A percentile compares a stretch with the other conserved stretches of the same genome.
These are phyloP conservation scores for Calliopum simillimum DNA, from an alignment of 2,888 invertebrate genomes.

Conservation along the genomic window DNA sequence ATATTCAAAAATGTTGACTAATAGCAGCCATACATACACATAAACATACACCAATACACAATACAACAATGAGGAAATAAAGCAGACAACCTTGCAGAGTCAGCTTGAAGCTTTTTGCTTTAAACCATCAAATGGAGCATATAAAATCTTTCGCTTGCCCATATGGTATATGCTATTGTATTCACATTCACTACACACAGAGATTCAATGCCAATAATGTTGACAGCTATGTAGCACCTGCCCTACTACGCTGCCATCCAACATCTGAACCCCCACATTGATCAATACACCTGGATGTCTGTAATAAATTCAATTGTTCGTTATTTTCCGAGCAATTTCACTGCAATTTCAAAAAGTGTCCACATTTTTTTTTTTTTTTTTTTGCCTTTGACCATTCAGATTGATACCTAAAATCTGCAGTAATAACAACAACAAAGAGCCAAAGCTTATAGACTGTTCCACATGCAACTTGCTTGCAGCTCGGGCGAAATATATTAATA, in stretches of 20 bases:
- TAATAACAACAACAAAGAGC: not conserved
- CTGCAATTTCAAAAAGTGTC: slow-evolving; percentile 11
- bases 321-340: slow-evolving; percentile 32
- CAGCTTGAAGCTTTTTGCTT: too few relatives aligned
- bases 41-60: not conserved
- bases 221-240: not conserved
- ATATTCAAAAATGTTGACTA: not conserved
- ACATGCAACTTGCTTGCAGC: too few relatives aligned
- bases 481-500: too few relatives aligned
- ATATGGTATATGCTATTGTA: too few relatives aligned
- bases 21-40: not conserved
- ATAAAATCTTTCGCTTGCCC: too few relatives aligned
- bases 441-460: too few relatives aligned
- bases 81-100: too few relatives aligned
- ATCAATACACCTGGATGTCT: not conserved
- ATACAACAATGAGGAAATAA: not conserved
- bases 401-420: slow-evolving; percentile 16
- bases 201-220: not conserved
- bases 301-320: slow-evolving; percentile 30
- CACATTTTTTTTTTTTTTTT: too few relatives aligned
- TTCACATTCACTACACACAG: too few relatives aligned
- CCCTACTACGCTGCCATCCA: not conserved
- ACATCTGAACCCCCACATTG: not conserved
- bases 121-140: too few relatives aligned
- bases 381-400: slow-evolving; percentile 18